Base-by-base conservation (phyloP, 2,888 invertebrate genomes). In the Dicranocentrus wangi region DNA sequence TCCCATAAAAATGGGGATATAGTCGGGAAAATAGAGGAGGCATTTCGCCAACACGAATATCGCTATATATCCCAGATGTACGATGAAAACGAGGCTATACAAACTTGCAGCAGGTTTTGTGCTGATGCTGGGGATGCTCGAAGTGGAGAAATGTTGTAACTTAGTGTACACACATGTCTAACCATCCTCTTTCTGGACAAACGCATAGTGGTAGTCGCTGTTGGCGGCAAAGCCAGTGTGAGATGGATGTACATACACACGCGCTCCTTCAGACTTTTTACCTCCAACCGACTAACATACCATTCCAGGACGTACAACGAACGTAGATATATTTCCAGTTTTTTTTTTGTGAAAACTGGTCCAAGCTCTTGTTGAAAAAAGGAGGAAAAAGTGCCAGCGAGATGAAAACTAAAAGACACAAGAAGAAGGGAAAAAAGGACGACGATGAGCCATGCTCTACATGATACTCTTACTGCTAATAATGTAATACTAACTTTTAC, bases 201-300 rank as follows among this genome's bases (percentile, higher is more conserved):
- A 17, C 2, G 47, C 47, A 47, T n/a, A 15, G 2, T n/a, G 47
- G 3, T 8, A 47, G 3, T 51, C 19, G 2, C 3, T 51, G 51
- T 70, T 70, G 70, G 70, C 70, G 70, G 70, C 58, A 70, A 70
- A 19, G 51, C 17, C n/a, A 19, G n/a, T 19, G 17, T 17, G 8
- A 19, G 51, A n/a, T 8, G n/a, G 51, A 19, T 51, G 8, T 51
- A 19, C 51, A 8, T 51, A 17, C 19, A 17, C 19, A 3, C 3
- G 19, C 51, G n/a, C 19, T n/a, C 51, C n/a, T 17, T 51, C 51
- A 51, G 17, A 17, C 51, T 51, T 51, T 51, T 19, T 51, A 13
- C 43, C n/a, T n/a, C 15, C 43, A 43, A 43, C 19, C 51, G 19
- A 51, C 51, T 19, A 51, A 51, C 19, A 19, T 51, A 19, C 51